A percentile compares a stretch with the other conserved stretches of the same genome.
phyloP scores from a whole-genome alignment of 2,888 invertebrate genomes.

The Seira sanloemensis region DNA sequence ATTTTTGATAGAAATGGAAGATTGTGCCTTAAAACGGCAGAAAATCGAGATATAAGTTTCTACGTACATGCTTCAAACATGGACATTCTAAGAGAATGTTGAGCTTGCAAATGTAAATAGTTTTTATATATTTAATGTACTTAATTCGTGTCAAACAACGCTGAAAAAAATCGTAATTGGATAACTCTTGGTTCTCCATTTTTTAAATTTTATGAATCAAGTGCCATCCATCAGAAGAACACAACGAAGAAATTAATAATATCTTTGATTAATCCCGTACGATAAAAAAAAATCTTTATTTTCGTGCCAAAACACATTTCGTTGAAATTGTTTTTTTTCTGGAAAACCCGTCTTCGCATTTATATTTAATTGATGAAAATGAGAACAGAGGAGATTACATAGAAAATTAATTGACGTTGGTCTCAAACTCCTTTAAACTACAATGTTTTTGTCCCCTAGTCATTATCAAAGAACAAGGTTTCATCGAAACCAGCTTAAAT shows the following conservation, averaged over 20 bases:
- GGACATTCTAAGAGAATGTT: neutral
- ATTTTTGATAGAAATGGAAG: conserved; percentile 7
- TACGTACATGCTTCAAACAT: neutral
- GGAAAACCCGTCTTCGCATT: too few relatives aligned
- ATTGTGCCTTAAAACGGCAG: conserved; percentile 32
- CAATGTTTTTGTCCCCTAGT: conserved; percentile 24
- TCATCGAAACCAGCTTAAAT: neutral
- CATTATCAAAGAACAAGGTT: conserved; percentile 13
- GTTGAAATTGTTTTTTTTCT: neutral
- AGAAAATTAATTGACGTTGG: neutral
- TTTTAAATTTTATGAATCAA: neutral
- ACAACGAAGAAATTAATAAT: conserved; percentile 2
- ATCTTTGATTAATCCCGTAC: neutral
- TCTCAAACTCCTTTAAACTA: neutral
- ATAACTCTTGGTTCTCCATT: neutral
- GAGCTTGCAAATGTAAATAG: neutral
- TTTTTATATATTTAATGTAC: neutral
- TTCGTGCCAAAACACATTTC: neutral
- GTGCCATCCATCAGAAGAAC: conserved; percentile 33
- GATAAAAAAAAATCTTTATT: neutral
- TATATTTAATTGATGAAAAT: too few relatives aligned
- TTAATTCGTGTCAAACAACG: neutral
- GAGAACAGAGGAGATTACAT: neutral
- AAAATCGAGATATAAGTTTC: neutral
- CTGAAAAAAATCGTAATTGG: too few relatives aligned